Percentiles rank a stretch among this genome's conserved stretches.
Evolutionary conservation across 2,113 vertebrate species (phyloP).

Genomic region (Scytalopus superciliaris): DNA sequence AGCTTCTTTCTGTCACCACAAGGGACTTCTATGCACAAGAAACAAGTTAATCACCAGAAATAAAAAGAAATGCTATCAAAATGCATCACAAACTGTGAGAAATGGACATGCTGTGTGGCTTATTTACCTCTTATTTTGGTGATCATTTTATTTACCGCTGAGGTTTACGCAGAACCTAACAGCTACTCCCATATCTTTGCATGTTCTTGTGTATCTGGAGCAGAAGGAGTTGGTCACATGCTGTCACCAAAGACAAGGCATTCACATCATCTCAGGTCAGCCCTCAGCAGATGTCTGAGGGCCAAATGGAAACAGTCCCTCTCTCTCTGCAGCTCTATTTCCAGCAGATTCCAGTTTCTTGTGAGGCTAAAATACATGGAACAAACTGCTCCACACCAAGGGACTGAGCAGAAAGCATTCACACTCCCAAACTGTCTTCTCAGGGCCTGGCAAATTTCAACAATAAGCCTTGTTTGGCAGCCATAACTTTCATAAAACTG

Average conservation of each 20-base stretch:
- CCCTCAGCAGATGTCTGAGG: neutral
- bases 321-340: neutral
- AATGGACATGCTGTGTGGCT: neutral
- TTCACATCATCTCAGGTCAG: neutral
- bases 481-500: neutral
- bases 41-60: neutral
- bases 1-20: neutral
- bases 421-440: neutral
- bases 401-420: neutral
- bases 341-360: rapidly evolving
- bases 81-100: neutral
- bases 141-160: neutral
- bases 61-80: neutral
- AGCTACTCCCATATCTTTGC: neutral
- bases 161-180: neutral
- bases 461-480: neutral
- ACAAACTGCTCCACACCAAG: neutral
- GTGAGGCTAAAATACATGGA: rapidly evolving
- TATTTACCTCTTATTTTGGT: neutral
- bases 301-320: neutral
- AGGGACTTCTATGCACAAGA: neutral
- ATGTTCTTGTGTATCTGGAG: neutral
- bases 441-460: neutral
- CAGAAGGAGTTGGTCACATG: neutral
- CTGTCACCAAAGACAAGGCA: neutral